Base-by-base conservation (phyloP, 2,113 vertebrate genomes). In the Brienomyrus brachyistius region DNA sequence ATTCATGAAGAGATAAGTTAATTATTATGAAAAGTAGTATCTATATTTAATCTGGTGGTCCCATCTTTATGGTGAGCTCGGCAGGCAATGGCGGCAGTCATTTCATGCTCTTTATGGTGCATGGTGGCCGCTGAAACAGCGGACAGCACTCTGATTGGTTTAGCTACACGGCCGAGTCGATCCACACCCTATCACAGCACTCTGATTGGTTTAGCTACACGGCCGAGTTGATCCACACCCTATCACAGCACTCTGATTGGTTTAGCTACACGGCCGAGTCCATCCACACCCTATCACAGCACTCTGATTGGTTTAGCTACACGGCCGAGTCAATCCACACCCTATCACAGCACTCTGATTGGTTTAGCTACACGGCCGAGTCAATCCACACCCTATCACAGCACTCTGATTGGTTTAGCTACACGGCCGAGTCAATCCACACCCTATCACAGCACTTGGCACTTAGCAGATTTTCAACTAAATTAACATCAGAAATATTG, bases 41-140 rank as follows among this genome's bases (percentile, higher is more conserved):
- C 94, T 94, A 95, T 92, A 95, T 94, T 95, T 94, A 93, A 95
- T 95, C 93, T 93, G 45, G 92, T 92, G 91, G 91, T 95, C 92
- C 93, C 91, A 88, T 5, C 92, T 95, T 88, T 82, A 91, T 90
- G 93, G 91, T 90, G 94, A 93, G 77, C 93, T 92, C 92, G 92
- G 83, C 89, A 89, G 59, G 35, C 0, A 70, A 86, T 91, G 90
- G 93, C 95, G 93, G 90, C 93, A 91, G 92, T 91, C 92, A 94
- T 92, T 95, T 93, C 43, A 77, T 86, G 92, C 90, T 92, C 91
- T 87, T 92, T 93, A 94, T 84, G 86, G 91, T 54, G 86, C 62
- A 48, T 83, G 59, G 40, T 23, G 88, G 90, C 90, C 91, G 23
- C 59, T 13, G 23, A 87, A 54, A 90, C 40, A 47, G 51, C 52